Base-by-base conservation (phyloP, 1,140 invertebrate species). In the Philopotamus ludificatus region DNA sequence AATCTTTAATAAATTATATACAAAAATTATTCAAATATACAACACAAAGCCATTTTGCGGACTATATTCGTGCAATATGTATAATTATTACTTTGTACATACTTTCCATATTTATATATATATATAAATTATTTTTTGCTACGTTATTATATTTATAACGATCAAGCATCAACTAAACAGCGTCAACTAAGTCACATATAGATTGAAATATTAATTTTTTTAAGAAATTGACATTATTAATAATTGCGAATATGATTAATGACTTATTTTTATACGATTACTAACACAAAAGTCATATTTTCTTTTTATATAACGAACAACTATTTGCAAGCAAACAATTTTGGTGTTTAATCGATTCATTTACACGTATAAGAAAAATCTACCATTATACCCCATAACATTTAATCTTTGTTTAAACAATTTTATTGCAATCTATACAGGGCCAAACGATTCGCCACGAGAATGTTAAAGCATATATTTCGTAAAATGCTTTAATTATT, bases 371-470 rank as follows among this genome's bases (percentile, higher is more conserved):
- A 34, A 7, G 12, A 12, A 34, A 7, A 34, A 7, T 12, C 12
- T 47, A 47, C 42, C 9, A 57, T 25, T 18, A 58, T 68, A 62
- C 66, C 66, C 66, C 66, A 28, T 59, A 68, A 68, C 66, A 68
- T 68, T 68, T 68, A 65, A 68, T 68, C 67, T 44, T 44, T 50
- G n/a, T 45, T 15, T 45, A 3, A 50, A 41, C 3, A 7, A 26
- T 57, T 21, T 7, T 34, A 34, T 34, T 12, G 28, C 34, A 22
- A 57, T 57, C 54, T 15, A n/a, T 7, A 42, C n/a, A n/a, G 20
- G 23, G 28, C 26, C 20, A 42, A 53, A 23, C 50, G 15, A 16
- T 57, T 42, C 15, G 18, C n/a, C 18, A 21, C 54, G 23, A 34
- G 28, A 34, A 57, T 57, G 54, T 39, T 22, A 42, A 42, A 42